These are phyloP conservation scores for Sialia sialis DNA, from an alignment of 2,113 vertebrate species.

Conservation along the genomic window DNA sequence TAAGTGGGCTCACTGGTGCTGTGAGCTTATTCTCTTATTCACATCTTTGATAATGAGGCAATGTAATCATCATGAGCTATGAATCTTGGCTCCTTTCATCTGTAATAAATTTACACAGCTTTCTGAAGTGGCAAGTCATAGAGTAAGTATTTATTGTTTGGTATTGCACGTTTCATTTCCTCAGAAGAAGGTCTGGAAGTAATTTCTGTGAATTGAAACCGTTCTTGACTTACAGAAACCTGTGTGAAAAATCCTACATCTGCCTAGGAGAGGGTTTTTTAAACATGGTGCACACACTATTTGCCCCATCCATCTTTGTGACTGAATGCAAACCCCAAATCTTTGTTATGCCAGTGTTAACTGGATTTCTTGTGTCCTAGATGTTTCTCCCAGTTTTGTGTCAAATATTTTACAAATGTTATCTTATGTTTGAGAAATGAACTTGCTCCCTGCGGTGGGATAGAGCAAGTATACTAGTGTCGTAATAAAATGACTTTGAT, in stretches of 20 bases:
- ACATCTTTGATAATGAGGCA: background rate
- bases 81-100: background rate
- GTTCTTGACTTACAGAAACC: background rate
- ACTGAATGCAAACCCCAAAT: background rate
- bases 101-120: background rate
- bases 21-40: background rate
- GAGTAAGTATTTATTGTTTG: background rate
- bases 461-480: background rate
- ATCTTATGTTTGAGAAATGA: background rate
- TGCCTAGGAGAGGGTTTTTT: background rate
- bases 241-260: background rate
- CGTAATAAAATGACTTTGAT: background rate
- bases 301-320: background rate
- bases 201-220: background rate
- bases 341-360: background rate
- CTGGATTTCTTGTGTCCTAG: background rate
- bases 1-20: background rate
- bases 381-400: background rate
- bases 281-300: fast-evolving
- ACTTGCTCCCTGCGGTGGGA: background rate
- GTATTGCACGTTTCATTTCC: background rate
- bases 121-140: background rate
- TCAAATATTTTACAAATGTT: background rate
- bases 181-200: background rate
- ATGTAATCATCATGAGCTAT: background rate